phyloP scores from a whole-genome alignment of 2,113 vertebrate species.

The Pipra filicauda region DNA sequence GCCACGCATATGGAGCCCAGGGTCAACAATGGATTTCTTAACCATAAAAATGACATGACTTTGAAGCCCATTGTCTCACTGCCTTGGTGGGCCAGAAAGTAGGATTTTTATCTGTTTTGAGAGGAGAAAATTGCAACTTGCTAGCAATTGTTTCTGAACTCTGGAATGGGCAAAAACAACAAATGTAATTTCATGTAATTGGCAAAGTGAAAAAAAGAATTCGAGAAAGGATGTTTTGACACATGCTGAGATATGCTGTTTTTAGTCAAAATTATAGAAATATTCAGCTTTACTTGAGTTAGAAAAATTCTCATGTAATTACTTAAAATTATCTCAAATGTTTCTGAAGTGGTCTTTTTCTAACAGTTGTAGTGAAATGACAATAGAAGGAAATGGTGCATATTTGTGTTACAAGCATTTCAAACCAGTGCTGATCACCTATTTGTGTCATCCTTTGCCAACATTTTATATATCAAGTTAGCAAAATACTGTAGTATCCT shows the following conservation, averaged over 20 bases:
- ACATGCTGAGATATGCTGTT: not conserved
- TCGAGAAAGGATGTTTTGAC: not conserved
- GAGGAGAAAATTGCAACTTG: not conserved
- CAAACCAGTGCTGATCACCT: not conserved
- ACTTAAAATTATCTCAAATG: not conserved
- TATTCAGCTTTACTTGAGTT: not conserved
- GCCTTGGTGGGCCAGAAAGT: not conserved
- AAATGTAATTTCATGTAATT: not conserved
- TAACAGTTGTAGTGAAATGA: not conserved
- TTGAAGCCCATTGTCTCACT: not conserved
- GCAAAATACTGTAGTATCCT: not conserved
- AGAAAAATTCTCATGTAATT: not conserved
- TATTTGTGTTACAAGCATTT: not conserved
- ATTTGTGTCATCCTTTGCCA: not conserved
- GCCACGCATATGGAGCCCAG: accelerated
- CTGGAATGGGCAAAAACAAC: not conserved
- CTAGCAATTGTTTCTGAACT: not conserved
- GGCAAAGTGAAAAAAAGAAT: not conserved
- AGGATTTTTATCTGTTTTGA: not conserved
- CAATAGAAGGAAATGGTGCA: not conserved
- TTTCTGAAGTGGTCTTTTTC: not conserved
- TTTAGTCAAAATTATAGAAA: not conserved
- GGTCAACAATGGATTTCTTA: not conserved
- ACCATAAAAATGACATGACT: not conserved
- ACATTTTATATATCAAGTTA: not conserved